Conservation (phyloP, 2,888 invertebrate species). For the Lydus trimaculatus region DNA sequence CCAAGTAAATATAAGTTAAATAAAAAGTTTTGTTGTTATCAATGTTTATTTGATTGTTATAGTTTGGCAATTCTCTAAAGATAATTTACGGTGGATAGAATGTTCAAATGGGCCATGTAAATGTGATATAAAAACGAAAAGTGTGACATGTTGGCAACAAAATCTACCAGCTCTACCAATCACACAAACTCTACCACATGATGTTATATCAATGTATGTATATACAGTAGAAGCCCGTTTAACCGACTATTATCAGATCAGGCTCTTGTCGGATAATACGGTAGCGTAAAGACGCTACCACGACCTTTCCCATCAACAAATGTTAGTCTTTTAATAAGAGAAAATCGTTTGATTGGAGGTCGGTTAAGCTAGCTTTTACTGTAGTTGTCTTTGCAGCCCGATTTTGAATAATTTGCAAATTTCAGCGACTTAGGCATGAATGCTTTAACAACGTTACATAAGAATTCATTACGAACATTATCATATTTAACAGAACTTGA, state of each 20-base stretch:
- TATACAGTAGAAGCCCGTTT: background rate
- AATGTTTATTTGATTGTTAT: conserved; percentile 27
- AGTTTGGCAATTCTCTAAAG: conserved; percentile 72
- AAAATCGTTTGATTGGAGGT: no score
- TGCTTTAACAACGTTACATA: conserved; percentile 71
- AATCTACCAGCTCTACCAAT: conserved; percentile 68
- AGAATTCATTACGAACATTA: conserved; percentile 73
- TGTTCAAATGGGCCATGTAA: conserved; percentile 70
- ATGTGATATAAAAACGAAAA: conserved; percentile 70
- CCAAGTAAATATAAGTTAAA: conserved; percentile 66
- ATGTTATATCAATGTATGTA: conserved; percentile 68
- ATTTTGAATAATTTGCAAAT: conserved; percentile 38
- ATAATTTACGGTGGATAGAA: conserved; percentile 69
- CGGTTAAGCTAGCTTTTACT: no score
- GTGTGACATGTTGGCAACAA: conserved; percentile 74
- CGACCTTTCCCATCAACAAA: no score
- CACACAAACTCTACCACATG: conserved; percentile 69
- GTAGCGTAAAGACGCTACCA: no score
- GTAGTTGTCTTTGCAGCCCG: conserved; percentile 9
- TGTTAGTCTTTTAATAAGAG: no score
- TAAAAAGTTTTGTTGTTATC: background rate
- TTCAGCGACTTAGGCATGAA: conserved; percentile 78
- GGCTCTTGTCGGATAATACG: no score
- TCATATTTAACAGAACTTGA: conserved; percentile 71
- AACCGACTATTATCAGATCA: no score